Base-by-base conservation (phyloP, 2,888 invertebrate genomes). In the Exephanes ischioxanthus region DNA sequence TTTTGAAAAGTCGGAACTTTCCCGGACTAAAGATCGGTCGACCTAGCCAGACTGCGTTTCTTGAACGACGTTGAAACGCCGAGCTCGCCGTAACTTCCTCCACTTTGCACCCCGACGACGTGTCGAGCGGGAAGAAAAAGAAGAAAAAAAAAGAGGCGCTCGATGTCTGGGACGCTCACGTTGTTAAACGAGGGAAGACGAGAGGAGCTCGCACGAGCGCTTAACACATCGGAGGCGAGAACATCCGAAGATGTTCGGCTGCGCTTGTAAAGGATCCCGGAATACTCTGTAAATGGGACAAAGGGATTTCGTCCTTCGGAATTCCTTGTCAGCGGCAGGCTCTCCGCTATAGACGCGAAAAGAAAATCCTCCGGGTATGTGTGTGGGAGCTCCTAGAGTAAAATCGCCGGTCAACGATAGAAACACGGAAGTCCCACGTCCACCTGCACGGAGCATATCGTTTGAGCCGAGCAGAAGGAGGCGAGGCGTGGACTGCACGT, bases 281-380 rank as follows among this genome's bases (percentile, higher is more conserved):
- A 53, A 51, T 53, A n/a, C 48, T 51, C 41, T 73, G 73, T 79
- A 70, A 75, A 83, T 70, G 63, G 83, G 63, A 79, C 73, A 75
- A 79, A 79, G 58, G 71, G 75, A 63, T 55, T 82, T 67, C 73
- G 41, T 45, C 83, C 61, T 83, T 83, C 63, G 67, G 19, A 75
- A 68, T 79, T 79, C 73, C 79, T 68, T 83, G 67, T 73, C 83
- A 68, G 63, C 67, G 68, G 70, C 83, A 73, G 33, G 72, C 67
- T 83, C 37, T 72, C 37, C 30, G 30, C 26, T 33, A 70, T 26
- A 63, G n/a, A 58, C 45, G 45, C 19, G 45, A 48, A 48, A 26
- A 22, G 53, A 33, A 71, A 71, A 70, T 48, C 6, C 19, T 5
- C 55, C 55, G 22, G 0, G 26, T 26, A 14, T 26, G 22, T 26